Evolutionary conservation across 2,113 vertebrate genomes (phyloP), one percentile per base, ranked within the genome.

Genomic region (Microcebus griseorufus): DNA sequence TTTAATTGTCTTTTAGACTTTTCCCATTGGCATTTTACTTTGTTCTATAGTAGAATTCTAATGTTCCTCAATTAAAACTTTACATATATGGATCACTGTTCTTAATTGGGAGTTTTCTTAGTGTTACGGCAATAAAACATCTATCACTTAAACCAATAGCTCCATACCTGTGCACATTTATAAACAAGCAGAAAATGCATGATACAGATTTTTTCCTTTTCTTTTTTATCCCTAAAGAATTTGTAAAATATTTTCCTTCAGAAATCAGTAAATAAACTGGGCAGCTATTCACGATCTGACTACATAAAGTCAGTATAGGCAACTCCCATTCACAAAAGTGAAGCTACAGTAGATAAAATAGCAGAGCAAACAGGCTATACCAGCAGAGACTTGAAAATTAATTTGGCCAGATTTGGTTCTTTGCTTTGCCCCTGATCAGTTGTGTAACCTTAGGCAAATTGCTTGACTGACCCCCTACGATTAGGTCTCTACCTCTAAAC

Each of bases 211-310:
- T 86, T 85, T 85, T 65, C 39, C 64, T 48, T 3, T 73, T 62
- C 4, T 60, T 72, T 75, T 85, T 88, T 75, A 45, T 85, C 69
- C 82, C 48, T 55, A 79, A 78, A 95, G 22, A 32, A 48, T n/a
- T 86, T 93, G 32, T 37, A 51, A 93, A 95, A 60, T 94, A 83
- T n/a, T 9, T 95, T 89, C 32, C 55, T 90, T 96, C 13, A 86
- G 75, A 93, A 62, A 6, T 34, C 58, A 88, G 29, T 96, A 53
- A 88, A 67, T 3, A 95, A 42, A 70, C 13, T 62, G 48, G 27
- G 9, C 65, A 93, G 62, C 79, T 89, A 82, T 45, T 85, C 11
- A 72, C 5, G 0, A 58, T 62, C 20, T 60, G 5, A n/a, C 55
- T 70, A 13, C 13, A 3, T n/a, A 78, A 83, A 23, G 16, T 83